Base-by-base conservation (phyloP, 2,888 invertebrate species). In the Mythimna ferrago region DNA sequence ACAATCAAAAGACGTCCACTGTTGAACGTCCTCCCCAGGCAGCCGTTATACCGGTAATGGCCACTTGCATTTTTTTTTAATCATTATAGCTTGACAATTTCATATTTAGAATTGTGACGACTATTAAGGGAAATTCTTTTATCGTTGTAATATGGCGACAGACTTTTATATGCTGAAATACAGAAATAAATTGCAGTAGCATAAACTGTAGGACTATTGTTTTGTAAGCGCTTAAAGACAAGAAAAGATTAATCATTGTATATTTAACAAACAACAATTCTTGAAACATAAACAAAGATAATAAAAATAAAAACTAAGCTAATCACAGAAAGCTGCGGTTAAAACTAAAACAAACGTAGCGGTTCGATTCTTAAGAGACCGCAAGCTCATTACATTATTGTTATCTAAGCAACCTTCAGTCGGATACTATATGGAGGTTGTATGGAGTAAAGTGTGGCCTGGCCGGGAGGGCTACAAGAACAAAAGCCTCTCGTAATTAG, bases 401-500 rank as follows among this genome's bases (percentile, higher is more conserved):
- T 93, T 94, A 93, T 94, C 93, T 91, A 84, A 87, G 84, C 86
- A 88, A 88, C 88, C 82, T 89, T 88, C 81, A 78, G 81, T 82
- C 73, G 76, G 84, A 81, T 84, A 85, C 85, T 86, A 85, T 88
- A 88, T 83, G 83, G 86, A 89, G 88, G 89, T 87, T 88, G 87
- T 88, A 86, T 88, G 88, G 88, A 90, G 91, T 90, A 90, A 91
- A 92, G 90, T 89, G 92, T 91, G 89, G 90, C 88, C 51, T 62
- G 85, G 86, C 87, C 87, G 88, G 88, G 88, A 88, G 89, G 93
- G 91, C 91, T 87, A 83, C 89, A 92, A 91, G 93, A 96, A 96
- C 96, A 96, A 96, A 95, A 94, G 95, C 92, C 93, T 92, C 90
- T 92, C 93, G 94, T 96, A 95, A 96, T 96, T 95, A 96, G 95